Evolutionary conservation across 2,113 vertebrate genomes (phyloP).

Genomic region (Natator depressus): DNA sequence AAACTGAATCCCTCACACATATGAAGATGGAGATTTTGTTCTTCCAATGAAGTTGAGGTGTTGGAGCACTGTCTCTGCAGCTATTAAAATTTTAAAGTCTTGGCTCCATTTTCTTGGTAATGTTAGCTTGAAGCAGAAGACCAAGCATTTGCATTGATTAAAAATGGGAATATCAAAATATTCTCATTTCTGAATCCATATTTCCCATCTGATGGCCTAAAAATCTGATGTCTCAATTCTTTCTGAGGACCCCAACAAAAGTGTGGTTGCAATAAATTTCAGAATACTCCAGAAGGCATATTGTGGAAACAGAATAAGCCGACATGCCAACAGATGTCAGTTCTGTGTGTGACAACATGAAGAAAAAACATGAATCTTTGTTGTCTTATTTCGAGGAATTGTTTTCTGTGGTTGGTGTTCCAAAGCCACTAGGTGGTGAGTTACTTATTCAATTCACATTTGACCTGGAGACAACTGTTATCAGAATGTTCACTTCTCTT

Average conservation of each 20-base stretch:
- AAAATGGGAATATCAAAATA: too few species aligned
- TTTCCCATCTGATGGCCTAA: too few species aligned
- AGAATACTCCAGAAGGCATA: slow-evolving; percentile 5
- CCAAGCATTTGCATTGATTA: too few species aligned
- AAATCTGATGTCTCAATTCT: not conserved
- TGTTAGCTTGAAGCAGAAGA: too few species aligned
- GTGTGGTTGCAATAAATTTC: not conserved
- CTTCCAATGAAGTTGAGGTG: too few species aligned
- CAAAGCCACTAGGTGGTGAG: slow-evolving; percentile 29
- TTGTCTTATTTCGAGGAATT: slow-evolving; percentile 32
- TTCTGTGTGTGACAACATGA: not conserved
- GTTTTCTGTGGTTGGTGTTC: slow-evolving; percentile 50
- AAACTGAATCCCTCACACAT: too few species aligned
- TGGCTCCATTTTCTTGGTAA: too few species aligned
- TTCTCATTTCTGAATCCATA: too few species aligned
- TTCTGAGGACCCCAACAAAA: not conserved
- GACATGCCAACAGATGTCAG: not conserved
- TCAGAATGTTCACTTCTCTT: slow-evolving; percentile 47
- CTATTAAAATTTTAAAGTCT: too few species aligned
- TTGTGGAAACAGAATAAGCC: not conserved
- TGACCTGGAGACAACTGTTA: slow-evolving; percentile 59
- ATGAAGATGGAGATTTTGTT: too few species aligned
- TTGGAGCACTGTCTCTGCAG: too few species aligned
- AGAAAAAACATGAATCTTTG: not conserved
- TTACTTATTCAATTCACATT: slow-evolving; percentile 64